A percentile compares a stretch with the other conserved stretches of the same genome.
These are phyloP conservation scores for Pseudomyrmex cubaensis DNA, from an alignment of 1,140 invertebrate species.

Conservation along the genomic window DNA sequence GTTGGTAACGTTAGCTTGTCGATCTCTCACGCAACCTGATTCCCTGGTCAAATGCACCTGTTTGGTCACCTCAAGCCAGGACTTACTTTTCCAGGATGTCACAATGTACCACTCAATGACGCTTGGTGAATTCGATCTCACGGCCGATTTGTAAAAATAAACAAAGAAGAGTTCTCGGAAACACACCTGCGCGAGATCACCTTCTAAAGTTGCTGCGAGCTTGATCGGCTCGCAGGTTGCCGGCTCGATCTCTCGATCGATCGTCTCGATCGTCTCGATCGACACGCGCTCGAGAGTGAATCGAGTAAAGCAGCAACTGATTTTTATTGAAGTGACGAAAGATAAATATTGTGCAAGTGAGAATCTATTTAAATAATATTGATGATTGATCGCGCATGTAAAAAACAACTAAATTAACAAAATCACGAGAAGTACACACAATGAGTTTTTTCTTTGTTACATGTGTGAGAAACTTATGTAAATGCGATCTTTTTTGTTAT, in stretches of 20 bases:
- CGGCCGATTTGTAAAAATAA: neutral
- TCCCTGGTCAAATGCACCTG: conserved; percentile 79
- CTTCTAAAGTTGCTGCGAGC: conserved; percentile 51
- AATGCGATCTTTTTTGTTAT: too few species aligned
- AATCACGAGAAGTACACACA: too few species aligned
- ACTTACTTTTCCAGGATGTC: conserved; percentile 64
- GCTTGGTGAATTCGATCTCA: conserved; percentile 8
- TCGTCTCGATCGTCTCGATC: conserved; percentile 32
- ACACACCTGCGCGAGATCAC: neutral
- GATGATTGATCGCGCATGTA: too few species aligned
- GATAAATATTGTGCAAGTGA: neutral
- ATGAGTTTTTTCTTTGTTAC: too few species aligned
- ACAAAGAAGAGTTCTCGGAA: neutral
- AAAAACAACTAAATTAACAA: too few species aligned
- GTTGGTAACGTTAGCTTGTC: conserved; percentile 66
- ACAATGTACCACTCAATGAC: neutral
- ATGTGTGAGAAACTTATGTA: too few species aligned
- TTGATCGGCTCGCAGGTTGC: conserved; percentile 60
- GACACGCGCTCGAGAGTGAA: neutral
- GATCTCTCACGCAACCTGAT: conserved; percentile 77
- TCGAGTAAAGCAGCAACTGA: neutral
- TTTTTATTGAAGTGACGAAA: neutral
- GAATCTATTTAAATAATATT: too few species aligned
- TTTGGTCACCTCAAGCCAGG: conserved; percentile 80
- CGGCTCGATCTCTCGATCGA: conserved; percentile 63